Conservation (phyloP, 2,888 invertebrate species). For the Ceriagrion tenellum region DNA sequence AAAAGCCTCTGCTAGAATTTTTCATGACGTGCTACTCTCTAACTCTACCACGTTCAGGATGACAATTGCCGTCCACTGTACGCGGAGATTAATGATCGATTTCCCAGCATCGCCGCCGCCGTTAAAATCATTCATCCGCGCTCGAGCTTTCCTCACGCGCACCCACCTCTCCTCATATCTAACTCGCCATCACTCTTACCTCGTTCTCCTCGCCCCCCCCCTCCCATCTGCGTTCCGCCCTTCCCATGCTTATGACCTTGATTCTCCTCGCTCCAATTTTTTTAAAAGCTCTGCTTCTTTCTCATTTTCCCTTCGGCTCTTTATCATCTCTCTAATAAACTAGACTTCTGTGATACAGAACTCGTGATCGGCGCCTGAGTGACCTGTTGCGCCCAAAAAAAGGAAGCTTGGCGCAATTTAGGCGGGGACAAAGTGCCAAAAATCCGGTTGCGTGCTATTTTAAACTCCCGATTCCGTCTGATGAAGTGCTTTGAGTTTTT, state of each 20-base stretch:
- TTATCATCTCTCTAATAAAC: conserved; percentile 36
- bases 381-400: neutral
- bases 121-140: conserved; percentile 22
- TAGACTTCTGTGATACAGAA: conserved; percentile 3
- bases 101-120: neutral
- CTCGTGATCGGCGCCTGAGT: conserved; percentile 2
- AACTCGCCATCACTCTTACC: neutral
- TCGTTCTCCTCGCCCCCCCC: neutral
- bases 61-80: too few relatives aligned
- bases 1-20: too few relatives aligned
- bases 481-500: neutral
- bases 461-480: neutral
- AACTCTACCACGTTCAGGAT: too few relatives aligned
- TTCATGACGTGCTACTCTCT: too few relatives aligned
- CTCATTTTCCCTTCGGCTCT: neutral
- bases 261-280: conserved; percentile 61
- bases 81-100: neutral
- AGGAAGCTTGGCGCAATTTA: neutral
- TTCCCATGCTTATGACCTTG: conserved; percentile 49
- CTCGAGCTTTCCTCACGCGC: neutral
- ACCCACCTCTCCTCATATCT: neutral
- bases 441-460: neutral
- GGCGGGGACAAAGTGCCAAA: neutral
- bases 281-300: conserved; percentile 20
- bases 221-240: neutral